Base-by-base conservation (phyloP, 1,140 invertebrate species). In the Scaptomyza pallida region DNA sequence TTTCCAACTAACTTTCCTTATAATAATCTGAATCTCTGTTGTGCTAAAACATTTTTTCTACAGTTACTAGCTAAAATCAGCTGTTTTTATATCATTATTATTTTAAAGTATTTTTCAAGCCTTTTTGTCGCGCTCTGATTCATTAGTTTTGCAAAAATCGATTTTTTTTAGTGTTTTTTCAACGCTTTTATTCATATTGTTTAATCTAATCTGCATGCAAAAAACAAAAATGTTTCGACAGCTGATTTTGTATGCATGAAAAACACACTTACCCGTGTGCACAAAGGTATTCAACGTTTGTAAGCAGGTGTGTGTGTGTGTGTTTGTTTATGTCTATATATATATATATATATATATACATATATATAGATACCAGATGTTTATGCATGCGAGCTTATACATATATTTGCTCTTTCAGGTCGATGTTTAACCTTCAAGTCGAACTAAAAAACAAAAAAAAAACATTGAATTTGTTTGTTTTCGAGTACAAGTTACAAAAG, bases 341-440 rank as follows among this genome's bases (percentile, higher is more conserved):
- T 64, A 45, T 43, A 13, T 19, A 52, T 54, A 44, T 64, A 45
- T 43, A 13, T 19, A 52, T n/a, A n/a, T n/a, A n/a, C n/a, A n/a
- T n/a, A n/a, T n/a, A n/a, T 54, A 44, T 64, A 45, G 47, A 13
- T 19, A 52, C 13, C 15, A 33, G 62, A 56, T 70, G 47, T 44
- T 5, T 41, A 30, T 44, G 37, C 23, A 40, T 17, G 13, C 47
- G 33, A 21, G 30, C 57, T 5, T 54, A 40, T 67, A 1, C 57
- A 8, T 54, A 40, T 67, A 1, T 0, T 30, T 47, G 30, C 30
- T 47, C 57, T 69, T 62, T 52, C 48, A 72, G 55, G 43, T 61
- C 70, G 57, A 60, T 48, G 19, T 57, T 65, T 80, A 70, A 74
- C 77, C 81, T 80, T 80, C 63, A 70, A 40, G 30, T 8, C 5